Evolutionary conservation across 2,888 invertebrate genomes (phyloP), one percentile per base, ranked within the genome.

Genomic region (Orchesellides sinensis): DNA sequence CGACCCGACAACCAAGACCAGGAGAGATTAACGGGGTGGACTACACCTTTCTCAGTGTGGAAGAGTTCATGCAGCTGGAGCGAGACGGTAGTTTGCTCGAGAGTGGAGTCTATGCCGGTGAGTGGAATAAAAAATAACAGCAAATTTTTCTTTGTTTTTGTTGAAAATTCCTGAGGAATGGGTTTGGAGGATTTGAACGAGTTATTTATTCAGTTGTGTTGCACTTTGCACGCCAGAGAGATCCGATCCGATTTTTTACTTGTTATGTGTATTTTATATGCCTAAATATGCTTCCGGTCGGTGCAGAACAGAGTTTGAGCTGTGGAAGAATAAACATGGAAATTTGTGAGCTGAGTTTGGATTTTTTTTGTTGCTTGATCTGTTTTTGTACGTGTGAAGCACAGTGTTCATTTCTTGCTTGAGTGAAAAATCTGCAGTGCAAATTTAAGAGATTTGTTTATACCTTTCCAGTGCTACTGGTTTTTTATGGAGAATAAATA

Each of bases 21-120:
- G 92, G 92, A 40, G 93, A 93, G 90, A 90, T 92, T 40, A 92
- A 93, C 89, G 93, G 93, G 23, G 92, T 92, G 49, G 93, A 93
- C 89, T 93, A 93, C 89, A 92, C 92, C 19, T 93, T 93, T 89
- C 90, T 93, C 47, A 90, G 90, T 19, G 89, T 90, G 56, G 92
- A 92, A 83, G 92, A 92, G 86, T 93, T 93, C 89, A 89, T 90
- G 85, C 91, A 91, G 68, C 89, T 93, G 83, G 92, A 93, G 88
- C 90, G 91, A 84, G 91, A 90, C 89, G 93, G 93, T 8, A 91
- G 91, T 86, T 89, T 93, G 27, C 89, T 93, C 81, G 93, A 93
- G 89, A 93, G 92, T 89, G 93, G 93, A 14, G 90, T 92, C 52
- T 93, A 92, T 90, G 92, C 93, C 90, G 93, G 93, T 92, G 89